A percentile compares a stretch with the other conserved stretches of the same genome.
phyloP scores from a whole-genome alignment of 2,888 invertebrate species.

The Archaeoteleia sp. region DNA sequence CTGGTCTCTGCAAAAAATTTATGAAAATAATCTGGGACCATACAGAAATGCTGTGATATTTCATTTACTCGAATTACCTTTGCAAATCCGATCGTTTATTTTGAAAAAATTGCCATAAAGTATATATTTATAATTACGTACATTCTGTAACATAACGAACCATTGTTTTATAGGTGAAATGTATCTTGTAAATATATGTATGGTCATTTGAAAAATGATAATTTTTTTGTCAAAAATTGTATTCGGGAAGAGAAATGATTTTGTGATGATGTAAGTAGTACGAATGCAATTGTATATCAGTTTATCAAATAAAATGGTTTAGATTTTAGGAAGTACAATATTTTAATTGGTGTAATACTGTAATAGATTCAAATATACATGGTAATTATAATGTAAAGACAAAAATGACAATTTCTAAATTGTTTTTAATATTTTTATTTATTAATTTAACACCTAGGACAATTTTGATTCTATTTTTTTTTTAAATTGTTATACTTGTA shows the following conservation, averaged over 20 bases:
- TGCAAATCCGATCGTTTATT: background rate
- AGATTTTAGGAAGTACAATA: constrained; percentile 2
- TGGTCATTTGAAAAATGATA: too few species aligned
- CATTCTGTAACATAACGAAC: too few species aligned
- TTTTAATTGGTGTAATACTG: constrained; percentile 7
- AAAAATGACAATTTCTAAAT: too few species aligned
- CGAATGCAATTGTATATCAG: constrained; percentile 18
- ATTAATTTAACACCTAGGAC: too few species aligned
- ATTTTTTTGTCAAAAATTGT: background rate
- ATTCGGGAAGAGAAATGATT: background rate
- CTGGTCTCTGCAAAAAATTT: too few species aligned
- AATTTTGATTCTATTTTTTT: too few species aligned
- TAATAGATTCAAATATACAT: constrained; percentile 6
- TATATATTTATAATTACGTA: too few species aligned
- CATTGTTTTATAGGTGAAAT: too few species aligned
- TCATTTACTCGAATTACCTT: constrained; percentile 4
- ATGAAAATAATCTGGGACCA: constrained; percentile 20
- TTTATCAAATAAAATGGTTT: constrained; percentile 7
- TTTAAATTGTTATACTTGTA: too few species aligned
- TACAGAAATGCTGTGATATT: constrained; percentile 16
- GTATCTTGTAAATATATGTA: too few species aligned
- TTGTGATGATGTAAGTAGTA: constrained; percentile 10
- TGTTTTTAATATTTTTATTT: too few species aligned
- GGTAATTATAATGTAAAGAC: constrained; percentile 29
- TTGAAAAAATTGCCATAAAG: too few species aligned